These are phyloP conservation scores for Megaceryle maxima DNA, from an alignment of 2,113 vertebrate species.

Conservation along the genomic window DNA sequence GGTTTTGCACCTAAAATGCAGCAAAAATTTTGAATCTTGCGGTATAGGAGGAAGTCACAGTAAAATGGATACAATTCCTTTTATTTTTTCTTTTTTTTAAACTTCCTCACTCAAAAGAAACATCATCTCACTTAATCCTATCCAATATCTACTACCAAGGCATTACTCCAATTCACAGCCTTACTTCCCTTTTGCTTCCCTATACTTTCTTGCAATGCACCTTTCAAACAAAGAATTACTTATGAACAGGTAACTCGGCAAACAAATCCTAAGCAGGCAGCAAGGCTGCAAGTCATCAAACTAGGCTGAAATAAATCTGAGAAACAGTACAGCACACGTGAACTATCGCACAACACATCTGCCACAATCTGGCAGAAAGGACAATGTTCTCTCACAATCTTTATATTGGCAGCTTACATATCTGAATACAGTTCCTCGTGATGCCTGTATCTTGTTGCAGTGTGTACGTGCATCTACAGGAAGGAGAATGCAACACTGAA, in stretches of 20 bases:
- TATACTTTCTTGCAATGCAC: not conserved
- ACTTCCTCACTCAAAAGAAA: not conserved
- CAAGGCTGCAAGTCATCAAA: not conserved
- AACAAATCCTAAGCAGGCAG: not conserved
- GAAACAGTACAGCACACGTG: accelerated
- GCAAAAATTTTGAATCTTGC: not conserved
- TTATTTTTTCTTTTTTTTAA: too few species aligned
- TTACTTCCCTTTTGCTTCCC: not conserved
- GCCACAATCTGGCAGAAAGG: not conserved
- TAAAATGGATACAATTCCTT: not conserved
- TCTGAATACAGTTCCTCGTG: not conserved
- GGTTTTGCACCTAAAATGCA: not conserved
- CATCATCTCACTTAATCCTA: not conserved
- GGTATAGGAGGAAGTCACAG: not conserved
- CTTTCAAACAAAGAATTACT: not conserved
- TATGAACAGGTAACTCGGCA: not conserved
- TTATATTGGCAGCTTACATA: not conserved
- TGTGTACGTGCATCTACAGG: too few species aligned
- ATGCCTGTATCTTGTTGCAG: not conserved
- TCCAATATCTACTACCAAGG: not conserved
- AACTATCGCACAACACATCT: not conserved
- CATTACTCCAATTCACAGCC: not conserved
- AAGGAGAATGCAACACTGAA: not conserved
- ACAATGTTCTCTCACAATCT: not conserved
- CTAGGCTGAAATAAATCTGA: not conserved